phyloP scores from a whole-genome alignment of 2,113 vertebrate species.

The Phalacrocorax brasilianus region DNA sequence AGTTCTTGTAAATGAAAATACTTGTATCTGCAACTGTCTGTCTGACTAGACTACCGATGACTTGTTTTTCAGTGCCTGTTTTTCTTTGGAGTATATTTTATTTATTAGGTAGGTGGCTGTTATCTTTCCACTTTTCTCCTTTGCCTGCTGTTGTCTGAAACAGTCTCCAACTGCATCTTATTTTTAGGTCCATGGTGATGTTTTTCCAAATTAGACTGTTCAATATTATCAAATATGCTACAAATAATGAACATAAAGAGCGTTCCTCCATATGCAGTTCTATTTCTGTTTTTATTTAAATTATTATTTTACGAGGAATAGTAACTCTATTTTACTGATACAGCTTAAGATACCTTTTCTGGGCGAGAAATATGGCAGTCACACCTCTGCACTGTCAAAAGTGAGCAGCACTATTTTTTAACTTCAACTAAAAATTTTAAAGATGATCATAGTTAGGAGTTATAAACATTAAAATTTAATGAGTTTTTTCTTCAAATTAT shows the following conservation, averaged over 20 bases:
- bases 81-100: neutral
- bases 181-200: neutral
- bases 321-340: neutral
- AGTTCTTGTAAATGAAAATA: neutral
- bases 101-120: neutral
- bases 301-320: neutral
- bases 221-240: neutral
- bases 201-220: neutral
- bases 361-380: neutral
- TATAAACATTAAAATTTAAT: neutral
- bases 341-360: neutral
- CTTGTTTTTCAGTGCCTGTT: neutral
- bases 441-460: neutral
- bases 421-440: neutral
- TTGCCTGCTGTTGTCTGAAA: neutral
- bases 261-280: neutral
- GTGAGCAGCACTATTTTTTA: neutral
- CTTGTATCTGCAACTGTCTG: neutral
- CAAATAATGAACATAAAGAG: neutral
- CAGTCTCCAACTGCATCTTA: neutral
- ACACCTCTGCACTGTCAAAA: neutral
- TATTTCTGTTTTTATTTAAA: neutral
- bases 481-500: neutral
- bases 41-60: neutral
- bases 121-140: neutral